Conservation (phyloP, 92 coral and sea anemone genomes). For the Metridium senile region DNA sequence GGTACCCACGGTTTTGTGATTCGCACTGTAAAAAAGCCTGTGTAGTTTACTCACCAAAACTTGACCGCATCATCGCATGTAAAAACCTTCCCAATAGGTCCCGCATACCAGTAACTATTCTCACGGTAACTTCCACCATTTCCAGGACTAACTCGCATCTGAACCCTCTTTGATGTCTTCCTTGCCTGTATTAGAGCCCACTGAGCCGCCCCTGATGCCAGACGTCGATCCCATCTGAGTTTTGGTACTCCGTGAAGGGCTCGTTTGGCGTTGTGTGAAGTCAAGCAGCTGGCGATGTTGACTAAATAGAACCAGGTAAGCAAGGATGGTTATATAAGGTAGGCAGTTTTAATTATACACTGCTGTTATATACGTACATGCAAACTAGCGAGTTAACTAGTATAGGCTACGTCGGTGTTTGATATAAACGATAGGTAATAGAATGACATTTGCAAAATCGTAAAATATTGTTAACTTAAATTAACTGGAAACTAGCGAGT, state of each 20-base stretch:
- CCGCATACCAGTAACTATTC: conserved; percentile 7
- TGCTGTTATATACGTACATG: too few species aligned
- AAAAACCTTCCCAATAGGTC: conserved; percentile 1
- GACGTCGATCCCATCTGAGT: conserved; percentile 33
- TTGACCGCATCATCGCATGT: conserved; percentile 8
- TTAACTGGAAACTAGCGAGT: too few species aligned
- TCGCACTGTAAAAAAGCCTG: not conserved
- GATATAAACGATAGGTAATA: too few species aligned
- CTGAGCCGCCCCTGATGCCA: conserved; percentile 36
- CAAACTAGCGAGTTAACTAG: too few species aligned
- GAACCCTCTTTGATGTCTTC: conserved; percentile 5
- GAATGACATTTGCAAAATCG: too few species aligned
- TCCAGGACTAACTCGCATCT: conserved; percentile 18
- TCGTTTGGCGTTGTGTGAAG: conserved; percentile 32
- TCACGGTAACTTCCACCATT: conserved; percentile 32
- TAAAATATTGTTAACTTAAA: too few species aligned
- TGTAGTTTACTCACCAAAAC: not conserved
- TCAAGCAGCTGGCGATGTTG: conserved; percentile 32
- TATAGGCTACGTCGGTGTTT: too few species aligned
- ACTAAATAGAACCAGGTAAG: too few species aligned
- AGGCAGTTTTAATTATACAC: too few species aligned
- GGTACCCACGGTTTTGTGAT: too few species aligned
- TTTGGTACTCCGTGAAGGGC: conserved; percentile 44
- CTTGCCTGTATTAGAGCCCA: conserved; percentile 44
- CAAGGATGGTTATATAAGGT: not conserved